phyloP scores from a whole-genome alignment of 2,888 invertebrate genomes.

The Hymenopus coronatus region DNA sequence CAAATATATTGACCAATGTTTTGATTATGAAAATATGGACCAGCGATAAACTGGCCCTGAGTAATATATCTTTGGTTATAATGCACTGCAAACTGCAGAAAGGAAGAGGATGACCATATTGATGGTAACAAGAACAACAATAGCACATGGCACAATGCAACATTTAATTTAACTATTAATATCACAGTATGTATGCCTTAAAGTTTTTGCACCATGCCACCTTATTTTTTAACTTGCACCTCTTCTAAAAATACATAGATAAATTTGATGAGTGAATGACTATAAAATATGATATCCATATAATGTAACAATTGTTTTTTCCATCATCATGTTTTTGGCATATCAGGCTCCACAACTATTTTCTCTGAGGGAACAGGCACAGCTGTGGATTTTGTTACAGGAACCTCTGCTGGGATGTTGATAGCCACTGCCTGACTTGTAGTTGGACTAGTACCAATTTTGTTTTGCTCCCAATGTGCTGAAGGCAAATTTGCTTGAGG shows the following conservation, averaged over 20 bases:
- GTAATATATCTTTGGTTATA: neutral
- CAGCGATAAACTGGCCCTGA: neutral
- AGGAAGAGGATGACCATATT: neutral
- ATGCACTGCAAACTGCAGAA: neutral
- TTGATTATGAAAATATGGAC: neutral
- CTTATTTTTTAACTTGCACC: neutral
- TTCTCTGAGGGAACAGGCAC: neutral
- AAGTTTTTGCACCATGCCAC: neutral
- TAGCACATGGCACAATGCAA: neutral
- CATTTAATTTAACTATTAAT: neutral
- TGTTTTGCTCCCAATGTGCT: neutral
- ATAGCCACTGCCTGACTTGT: constrained; percentile 10
- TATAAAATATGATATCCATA: neutral
- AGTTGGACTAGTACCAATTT: neutral
- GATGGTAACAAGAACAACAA: neutral
- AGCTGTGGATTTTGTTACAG: neutral
- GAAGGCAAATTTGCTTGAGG: constrained; percentile 9
- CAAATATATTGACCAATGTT: neutral
- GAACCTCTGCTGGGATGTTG: constrained; percentile 11
- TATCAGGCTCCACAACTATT: neutral
- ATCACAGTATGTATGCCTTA: neutral
- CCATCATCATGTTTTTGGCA: constrained; percentile 21
- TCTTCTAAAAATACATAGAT: neutral
- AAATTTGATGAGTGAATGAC: constrained; percentile 1
- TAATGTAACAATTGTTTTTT: neutral